Evolutionary conservation across 2,888 invertebrate species (phyloP), one percentile per base, ranked within the genome.

Genomic region (Malachius bipustulatus): DNA sequence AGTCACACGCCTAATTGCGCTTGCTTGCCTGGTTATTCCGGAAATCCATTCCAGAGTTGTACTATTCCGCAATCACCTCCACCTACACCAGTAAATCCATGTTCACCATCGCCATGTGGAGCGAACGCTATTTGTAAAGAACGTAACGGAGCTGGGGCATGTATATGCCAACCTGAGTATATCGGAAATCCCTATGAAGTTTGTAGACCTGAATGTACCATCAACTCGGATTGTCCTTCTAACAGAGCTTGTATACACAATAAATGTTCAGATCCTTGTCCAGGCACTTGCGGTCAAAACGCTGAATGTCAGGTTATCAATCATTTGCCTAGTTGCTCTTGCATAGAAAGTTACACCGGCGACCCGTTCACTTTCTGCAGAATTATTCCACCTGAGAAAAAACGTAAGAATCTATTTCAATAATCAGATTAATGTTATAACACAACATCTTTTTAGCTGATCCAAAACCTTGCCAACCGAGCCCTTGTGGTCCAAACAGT

Each of bases 401-500:
- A n/a, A n/a, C n/a, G n/a, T n/a, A n/a, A n/a, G 8, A 24, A 24
- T 24, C 9, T 24, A 24, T 24, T 8, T 24, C 24, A 9, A 24
- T 24, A 24, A 8, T 24, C 9, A 24, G 9, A 3, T 4, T 4
- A 9, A 24, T 24, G 24, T 24, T 24, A 24, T 24, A n/a, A n/a
- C n/a, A n/a, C n/a, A n/a, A n/a, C n/a, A n/a, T n/a, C 10, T 14
- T 38, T 38, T 34, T 29, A 39, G 39, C 39, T 4, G 6, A 13
- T 4, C n/a, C 14, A 9, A 28, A 28, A 46, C 81, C 82, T 1
- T 88, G 87, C 52, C 69, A 69, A 42, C 82, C 82, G 34, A 77
- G 77, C 35, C 84, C 84, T 3, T 88, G 88, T 50, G 88, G 87
- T 12, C 75, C 81, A 1, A 82, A 83, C 54, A 82, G 83, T 52